Conservation (phyloP, 2,113 vertebrate genomes). For the Zosterops japonicus region DNA sequence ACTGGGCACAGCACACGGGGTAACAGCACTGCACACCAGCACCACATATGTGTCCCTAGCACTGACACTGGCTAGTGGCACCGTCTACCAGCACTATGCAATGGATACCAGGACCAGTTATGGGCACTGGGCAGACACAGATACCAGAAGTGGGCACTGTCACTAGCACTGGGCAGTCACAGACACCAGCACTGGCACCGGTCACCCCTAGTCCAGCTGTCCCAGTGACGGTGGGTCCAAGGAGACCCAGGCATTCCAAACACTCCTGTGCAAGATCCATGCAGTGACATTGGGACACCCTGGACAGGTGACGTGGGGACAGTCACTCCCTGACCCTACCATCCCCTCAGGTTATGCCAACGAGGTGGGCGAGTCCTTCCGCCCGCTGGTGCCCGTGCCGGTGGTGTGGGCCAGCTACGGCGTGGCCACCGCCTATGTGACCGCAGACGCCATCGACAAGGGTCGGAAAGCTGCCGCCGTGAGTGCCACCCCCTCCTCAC, state of each 20-base stretch:
- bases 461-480: conserved; percentile 87
- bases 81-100: accelerated
- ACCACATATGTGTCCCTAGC: neutral
- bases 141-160: neutral
- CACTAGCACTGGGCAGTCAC: neutral
- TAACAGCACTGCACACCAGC: neutral
- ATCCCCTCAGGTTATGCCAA: conserved; percentile 87
- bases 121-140: neutral
- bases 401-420: conserved; percentile 91
- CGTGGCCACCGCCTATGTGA: conserved; percentile 87
- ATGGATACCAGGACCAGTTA: accelerated
- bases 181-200: neutral
- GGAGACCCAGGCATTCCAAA: neutral
- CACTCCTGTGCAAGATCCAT: accelerated
- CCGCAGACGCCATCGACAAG: conserved; percentile 92
- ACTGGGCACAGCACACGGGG: accelerated
- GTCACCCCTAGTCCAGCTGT: neutral
- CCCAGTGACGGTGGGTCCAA: too few species aligned
- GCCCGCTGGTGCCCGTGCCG: conserved; percentile 83
- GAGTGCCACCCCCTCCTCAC: conserved; percentile 39
- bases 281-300: accelerated
- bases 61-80: accelerated
- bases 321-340: accelerated
- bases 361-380: conserved; percentile 94
- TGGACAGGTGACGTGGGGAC: neutral